Evolutionary conservation across 1,140 invertebrate genomes (phyloP).

Genomic region (Conus ventricosus): DNA sequence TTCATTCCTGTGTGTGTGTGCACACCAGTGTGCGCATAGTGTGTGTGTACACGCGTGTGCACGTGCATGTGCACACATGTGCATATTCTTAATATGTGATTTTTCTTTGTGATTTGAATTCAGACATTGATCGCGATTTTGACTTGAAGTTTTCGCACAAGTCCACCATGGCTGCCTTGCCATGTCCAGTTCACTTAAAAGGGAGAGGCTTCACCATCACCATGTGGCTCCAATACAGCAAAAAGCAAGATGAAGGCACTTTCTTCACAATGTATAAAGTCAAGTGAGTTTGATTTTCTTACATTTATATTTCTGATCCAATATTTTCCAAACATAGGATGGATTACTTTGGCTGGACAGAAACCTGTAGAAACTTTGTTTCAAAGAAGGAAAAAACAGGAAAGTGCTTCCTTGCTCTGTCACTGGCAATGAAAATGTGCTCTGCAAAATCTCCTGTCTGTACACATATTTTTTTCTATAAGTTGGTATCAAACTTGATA

Average conservation of each 20-base stretch:
- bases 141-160: constrained; percentile 43
- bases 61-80: too few relatives aligned
- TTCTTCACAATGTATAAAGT: constrained; percentile 91
- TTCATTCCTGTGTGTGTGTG: too few relatives aligned
- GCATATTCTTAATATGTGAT: too few relatives aligned
- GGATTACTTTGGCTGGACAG: not conserved
- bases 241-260: constrained; percentile 90
- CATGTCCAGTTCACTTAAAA: constrained; percentile 35
- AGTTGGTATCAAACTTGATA: too few relatives aligned
- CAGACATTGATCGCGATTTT: constrained; percentile 40
- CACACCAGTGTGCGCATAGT: too few relatives aligned
- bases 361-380: not conserved
- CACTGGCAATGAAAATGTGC: too few relatives aligned
- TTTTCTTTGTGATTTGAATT: not conserved
- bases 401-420: too few relatives aligned
- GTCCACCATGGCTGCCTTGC: constrained; percentile 41
- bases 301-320: not conserved
- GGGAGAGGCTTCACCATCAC: constrained; percentile 85
- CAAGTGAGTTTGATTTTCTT: constrained; percentile 43
- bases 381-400: not conserved
- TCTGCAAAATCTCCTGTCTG: too few relatives aligned
- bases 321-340: too few relatives aligned
- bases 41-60: too few relatives aligned
- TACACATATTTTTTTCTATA: too few relatives aligned
- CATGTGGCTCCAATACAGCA: constrained; percentile 96